phyloP scores from a whole-genome alignment of 2,797 vertebrate genomes.

The Danio tinwini region DNA sequence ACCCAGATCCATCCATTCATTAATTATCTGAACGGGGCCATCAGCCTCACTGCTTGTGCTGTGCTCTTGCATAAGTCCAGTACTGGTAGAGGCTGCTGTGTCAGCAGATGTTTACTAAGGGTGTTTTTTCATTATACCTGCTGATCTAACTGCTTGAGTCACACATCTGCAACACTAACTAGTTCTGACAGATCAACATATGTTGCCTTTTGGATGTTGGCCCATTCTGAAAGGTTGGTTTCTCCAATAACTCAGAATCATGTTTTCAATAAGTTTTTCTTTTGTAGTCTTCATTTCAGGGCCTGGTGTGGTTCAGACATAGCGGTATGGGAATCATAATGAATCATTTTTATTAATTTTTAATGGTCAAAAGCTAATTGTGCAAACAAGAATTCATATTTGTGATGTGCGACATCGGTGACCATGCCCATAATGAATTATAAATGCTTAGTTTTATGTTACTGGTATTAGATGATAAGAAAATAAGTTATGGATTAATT shows the following conservation, averaged over 20 bases:
- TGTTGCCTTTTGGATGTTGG: slow-evolving; percentile 4
- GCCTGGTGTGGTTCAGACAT: too few relatives aligned
- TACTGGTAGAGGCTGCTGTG: slow-evolving; percentile 60
- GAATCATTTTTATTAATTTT: too few relatives aligned
- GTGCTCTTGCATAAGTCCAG: slow-evolving; percentile 50
- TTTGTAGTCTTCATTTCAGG: too few relatives aligned
- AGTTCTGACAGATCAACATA: slow-evolving; percentile 4
- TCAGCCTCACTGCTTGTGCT: slow-evolving; percentile 52
- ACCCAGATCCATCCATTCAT: slow-evolving; percentile 72
- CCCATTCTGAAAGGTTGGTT: neutral
- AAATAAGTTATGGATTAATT: too few relatives aligned
- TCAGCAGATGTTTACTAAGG: slow-evolving; percentile 40
- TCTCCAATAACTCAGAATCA: neutral
- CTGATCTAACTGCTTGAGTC: slow-evolving; percentile 39
- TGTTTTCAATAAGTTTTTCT: too few relatives aligned
- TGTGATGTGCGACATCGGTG: too few relatives aligned
- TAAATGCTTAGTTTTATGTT: too few relatives aligned
- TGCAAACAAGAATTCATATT: too few relatives aligned
- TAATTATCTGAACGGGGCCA: slow-evolving; percentile 56
- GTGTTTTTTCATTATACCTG: slow-evolving; percentile 15
- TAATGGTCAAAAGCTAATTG: too few relatives aligned
- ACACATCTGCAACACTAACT: slow-evolving; percentile 24
- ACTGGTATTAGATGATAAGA: too few relatives aligned
- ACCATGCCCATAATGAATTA: too few relatives aligned
- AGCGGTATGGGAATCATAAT: too few relatives aligned